Percentiles rank a stretch among this genome's conserved stretches.
phyloP scores from a whole-genome alignment of 2,888 invertebrate species.

The Danaus chrysippus region DNA sequence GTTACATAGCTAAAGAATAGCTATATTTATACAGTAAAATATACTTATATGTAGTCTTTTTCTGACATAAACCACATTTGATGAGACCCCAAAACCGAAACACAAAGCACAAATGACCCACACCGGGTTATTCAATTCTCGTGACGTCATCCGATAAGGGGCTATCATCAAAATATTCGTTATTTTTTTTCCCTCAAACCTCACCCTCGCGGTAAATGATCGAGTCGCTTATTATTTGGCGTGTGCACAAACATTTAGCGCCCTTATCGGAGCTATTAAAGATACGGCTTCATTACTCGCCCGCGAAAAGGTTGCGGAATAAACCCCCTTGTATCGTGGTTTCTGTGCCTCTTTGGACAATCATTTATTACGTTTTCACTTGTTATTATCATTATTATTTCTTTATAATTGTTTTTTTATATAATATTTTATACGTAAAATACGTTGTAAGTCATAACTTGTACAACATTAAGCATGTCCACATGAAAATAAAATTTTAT shows the following conservation, averaged over 20 bases:
- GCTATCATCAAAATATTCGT: conserved; percentile 51
- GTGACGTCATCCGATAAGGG: conserved; percentile 62
- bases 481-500: conserved; percentile 51
- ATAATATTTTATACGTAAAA: too few relatives aligned
- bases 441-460: conserved; percentile 27
- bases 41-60: too few relatives aligned
- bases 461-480: conserved; percentile 34
- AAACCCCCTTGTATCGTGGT: conserved; percentile 43
- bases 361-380: conserved; percentile 33
- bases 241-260: conserved; percentile 77
- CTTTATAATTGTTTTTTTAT: conserved; percentile 9
- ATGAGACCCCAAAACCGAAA: conserved; percentile 11
- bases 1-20: too few relatives aligned
- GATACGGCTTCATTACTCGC: conserved; percentile 76
- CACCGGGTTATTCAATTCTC: conserved; percentile 56
- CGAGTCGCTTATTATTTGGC: conserved; percentile 76
- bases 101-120: conserved; percentile 32
- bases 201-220: conserved; percentile 71
- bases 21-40: too few relatives aligned
- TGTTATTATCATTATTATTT: conserved; percentile 31
- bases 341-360: conserved; percentile 35
- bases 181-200: conserved; percentile 62
- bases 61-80: conserved; percentile 4
- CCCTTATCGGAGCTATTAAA: conserved; percentile 76
- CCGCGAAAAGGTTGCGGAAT: conserved; percentile 45